These are phyloP conservation scores for Fundulus diaphanus DNA, from an alignment of 2,797 vertebrate genomes.

Conservation along the genomic window DNA sequence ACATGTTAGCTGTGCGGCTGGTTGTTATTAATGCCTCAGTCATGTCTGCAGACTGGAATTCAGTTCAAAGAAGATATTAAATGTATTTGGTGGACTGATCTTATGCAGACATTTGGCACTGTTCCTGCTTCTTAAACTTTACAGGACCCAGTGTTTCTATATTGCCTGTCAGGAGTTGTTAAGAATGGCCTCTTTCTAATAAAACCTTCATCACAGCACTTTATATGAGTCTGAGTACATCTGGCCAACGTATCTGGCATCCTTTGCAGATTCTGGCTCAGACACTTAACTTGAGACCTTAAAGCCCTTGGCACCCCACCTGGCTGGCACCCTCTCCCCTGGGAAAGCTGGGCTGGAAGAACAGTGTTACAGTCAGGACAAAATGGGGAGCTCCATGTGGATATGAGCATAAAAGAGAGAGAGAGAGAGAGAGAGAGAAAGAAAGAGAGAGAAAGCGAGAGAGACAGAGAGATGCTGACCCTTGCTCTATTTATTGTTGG, in stretches of 20 bases:
- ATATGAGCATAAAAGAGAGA: conserved; percentile 8
- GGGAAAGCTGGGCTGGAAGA: conserved; percentile 57
- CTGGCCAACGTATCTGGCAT: conserved; percentile 75
- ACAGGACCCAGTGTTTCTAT: conserved; percentile 74
- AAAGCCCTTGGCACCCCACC: conserved; percentile 52
- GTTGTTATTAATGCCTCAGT: conserved; percentile 38
- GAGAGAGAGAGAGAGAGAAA: neutral
- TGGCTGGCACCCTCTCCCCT: conserved; percentile 63
- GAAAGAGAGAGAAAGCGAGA: neutral
- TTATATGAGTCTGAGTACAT: conserved; percentile 78
- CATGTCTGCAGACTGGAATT: conserved; percentile 6
- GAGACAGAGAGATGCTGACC: conserved; percentile 34
- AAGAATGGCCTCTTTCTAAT: conserved; percentile 72
- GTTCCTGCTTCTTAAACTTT: conserved; percentile 76
- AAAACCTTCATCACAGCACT: conserved; percentile 77
- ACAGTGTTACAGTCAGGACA: conserved; percentile 39
- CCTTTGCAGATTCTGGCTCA: conserved; percentile 60
- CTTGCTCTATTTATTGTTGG: conserved; percentile 56
- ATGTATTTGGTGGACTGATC: conserved; percentile 39
- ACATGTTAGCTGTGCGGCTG: conserved; percentile 32
- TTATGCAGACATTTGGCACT: conserved; percentile 54
- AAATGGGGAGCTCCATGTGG: conserved; percentile 30
- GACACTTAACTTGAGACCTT: conserved; percentile 58
- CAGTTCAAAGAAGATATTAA: conserved; percentile 38
- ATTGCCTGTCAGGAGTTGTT: conserved; percentile 75